Conservation (phyloP, 2,888 invertebrate species). For the Tupiocoris notatus region DNA sequence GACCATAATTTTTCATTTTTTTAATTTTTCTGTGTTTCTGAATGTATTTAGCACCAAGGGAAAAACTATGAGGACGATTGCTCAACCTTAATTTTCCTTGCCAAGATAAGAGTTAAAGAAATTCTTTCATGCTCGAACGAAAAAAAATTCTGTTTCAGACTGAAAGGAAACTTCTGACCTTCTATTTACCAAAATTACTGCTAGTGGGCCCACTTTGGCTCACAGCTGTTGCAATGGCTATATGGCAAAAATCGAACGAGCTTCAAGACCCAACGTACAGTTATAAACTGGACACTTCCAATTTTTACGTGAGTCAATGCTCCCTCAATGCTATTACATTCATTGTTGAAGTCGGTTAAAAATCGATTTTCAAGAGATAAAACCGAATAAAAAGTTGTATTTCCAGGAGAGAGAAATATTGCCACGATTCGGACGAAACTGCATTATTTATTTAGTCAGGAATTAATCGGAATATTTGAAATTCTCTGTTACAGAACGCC, state of each 20-base stretch:
- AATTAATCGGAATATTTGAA: not conserved
- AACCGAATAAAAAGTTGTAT: not conserved
- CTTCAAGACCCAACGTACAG: constrained; percentile 89
- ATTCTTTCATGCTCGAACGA: too few relatives aligned
- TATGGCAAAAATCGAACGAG: constrained; percentile 88
- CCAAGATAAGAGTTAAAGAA: too few relatives aligned
- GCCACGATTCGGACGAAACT: too few relatives aligned
- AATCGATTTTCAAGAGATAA: not conserved
- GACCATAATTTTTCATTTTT: too few relatives aligned
- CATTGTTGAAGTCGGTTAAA: too few relatives aligned
- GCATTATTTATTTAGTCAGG: not conserved
- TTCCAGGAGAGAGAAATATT: too few relatives aligned
- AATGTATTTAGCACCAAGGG: too few relatives aligned
- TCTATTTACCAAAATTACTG: constrained; percentile 86
- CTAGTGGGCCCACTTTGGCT: constrained; percentile 85
- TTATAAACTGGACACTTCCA: constrained; percentile 77
- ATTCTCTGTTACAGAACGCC: constrained; percentile 66
- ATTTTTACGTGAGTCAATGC: constrained; percentile 69
- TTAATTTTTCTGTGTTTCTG: too few relatives aligned
- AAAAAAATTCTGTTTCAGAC: constrained; percentile 77
- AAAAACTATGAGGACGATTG: too few relatives aligned
- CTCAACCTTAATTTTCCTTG: too few relatives aligned
- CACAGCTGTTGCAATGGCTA: constrained; percentile 78
- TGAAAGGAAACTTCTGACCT: constrained; percentile 77
- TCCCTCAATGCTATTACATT: too few relatives aligned